These are phyloP conservation scores for Nematolebias whitei DNA, from an alignment of 2,113 vertebrate species.

Conservation along the genomic window DNA sequence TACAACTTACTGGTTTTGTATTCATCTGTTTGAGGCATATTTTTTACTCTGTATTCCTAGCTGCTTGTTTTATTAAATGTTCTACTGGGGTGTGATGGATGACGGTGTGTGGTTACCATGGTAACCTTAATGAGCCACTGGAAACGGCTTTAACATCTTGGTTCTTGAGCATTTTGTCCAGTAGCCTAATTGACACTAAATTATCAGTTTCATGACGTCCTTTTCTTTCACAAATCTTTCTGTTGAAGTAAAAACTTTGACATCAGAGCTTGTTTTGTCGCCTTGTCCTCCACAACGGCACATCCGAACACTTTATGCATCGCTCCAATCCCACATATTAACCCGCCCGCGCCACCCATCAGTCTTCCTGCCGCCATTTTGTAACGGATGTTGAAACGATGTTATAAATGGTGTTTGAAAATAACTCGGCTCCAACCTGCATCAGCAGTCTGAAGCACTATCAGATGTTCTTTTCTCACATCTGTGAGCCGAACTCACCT, in stretches of 20 bases:
- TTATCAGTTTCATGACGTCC: too few relatives aligned
- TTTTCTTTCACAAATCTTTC: not conserved
- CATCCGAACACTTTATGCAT: constrained; percentile 22
- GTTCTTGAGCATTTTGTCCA: too few relatives aligned
- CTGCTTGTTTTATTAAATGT: too few relatives aligned
- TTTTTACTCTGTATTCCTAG: too few relatives aligned
- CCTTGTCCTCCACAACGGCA: constrained; percentile 35
- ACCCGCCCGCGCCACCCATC: constrained; percentile 63
- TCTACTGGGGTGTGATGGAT: too few relatives aligned
- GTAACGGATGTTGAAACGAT: constrained; percentile 67
- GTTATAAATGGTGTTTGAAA: constrained; percentile 70
- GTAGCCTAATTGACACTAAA: too few relatives aligned
- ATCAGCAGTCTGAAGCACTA: constrained; percentile 56
- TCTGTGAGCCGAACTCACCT: constrained; percentile 63
- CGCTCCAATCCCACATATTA: constrained; percentile 72
- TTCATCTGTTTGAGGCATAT: too few relatives aligned
- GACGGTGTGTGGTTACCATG: too few relatives aligned
- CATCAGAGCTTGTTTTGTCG: constrained; percentile 23
- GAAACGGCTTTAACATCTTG: too few relatives aligned
- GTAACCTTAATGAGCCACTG: too few relatives aligned
- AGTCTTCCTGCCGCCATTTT: constrained; percentile 67
- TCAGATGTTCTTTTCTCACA: constrained; percentile 60
- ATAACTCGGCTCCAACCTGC: constrained; percentile 40
- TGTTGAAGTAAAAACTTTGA: not conserved
- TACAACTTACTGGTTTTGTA: too few relatives aligned